Evolutionary conservation across 2,113 vertebrate genomes (phyloP).

Genomic region (Cottus gobio): DNA sequence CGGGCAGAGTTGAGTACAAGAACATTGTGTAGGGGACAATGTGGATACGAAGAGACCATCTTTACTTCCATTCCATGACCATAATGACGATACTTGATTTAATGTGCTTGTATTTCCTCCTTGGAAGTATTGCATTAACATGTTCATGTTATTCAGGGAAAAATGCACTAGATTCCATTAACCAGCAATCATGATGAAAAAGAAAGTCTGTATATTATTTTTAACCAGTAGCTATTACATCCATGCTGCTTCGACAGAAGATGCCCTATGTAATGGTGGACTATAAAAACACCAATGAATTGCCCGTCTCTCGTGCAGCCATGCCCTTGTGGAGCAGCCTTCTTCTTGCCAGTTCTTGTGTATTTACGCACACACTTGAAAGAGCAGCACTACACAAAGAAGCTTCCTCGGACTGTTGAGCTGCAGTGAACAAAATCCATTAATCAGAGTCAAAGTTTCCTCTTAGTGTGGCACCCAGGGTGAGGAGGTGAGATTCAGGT

Average conservation of each 20-base stretch:
- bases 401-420: conserved; percentile 16
- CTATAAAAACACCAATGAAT: not conserved
- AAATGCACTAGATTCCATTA: not conserved
- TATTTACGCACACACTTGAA: conserved; percentile 24
- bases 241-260: not conserved
- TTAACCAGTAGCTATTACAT: not conserved
- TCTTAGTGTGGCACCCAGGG: no score
- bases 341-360: not conserved
- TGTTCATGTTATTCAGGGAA: not conserved
- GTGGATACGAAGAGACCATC: not conserved
- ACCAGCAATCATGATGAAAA: not conserved
- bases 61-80: not conserved
- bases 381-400: conserved; percentile 23
- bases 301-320: not conserved
- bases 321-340: not conserved
- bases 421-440: conserved; percentile 46
- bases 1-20: no score
- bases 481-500: no score
- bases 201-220: not conserved
- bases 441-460: conserved; percentile 51
- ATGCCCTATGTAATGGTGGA: not conserved
- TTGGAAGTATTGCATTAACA: not conserved
- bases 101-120: not conserved
- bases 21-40: no score
- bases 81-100: not conserved